A percentile compares a stretch with the other conserved stretches of the same genome.
Evolutionary conservation across 2,113 vertebrate genomes (phyloP).

Genomic region (Dermatemys mawii): DNA sequence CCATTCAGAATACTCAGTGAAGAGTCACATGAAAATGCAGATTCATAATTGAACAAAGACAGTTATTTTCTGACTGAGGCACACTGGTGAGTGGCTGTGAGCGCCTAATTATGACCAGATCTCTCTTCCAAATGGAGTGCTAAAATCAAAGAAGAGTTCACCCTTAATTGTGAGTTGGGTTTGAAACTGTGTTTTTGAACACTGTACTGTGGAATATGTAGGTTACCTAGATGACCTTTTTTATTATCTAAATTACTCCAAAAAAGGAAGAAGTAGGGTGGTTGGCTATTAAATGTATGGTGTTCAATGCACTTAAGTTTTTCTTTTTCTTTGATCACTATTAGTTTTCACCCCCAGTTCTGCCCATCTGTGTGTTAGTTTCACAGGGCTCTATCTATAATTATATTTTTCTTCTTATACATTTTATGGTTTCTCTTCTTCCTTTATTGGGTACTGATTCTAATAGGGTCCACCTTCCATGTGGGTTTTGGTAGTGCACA

Average conservation of each 20-base stretch:
- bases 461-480: not conserved
- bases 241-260: not conserved
- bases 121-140: constrained; percentile 61
- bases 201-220: not conserved
- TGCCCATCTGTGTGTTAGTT: not conserved
- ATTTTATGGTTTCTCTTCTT: not conserved
- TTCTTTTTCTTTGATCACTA: not conserved
- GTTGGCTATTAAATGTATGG: fast-evolving
- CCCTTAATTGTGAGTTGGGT: constrained; percentile 58
- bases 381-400: not conserved
- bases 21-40: constrained; percentile 65
- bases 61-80: constrained; percentile 61
- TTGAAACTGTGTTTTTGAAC: constrained; percentile 38
- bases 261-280: fast-evolving
- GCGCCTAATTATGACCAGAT: constrained; percentile 57
- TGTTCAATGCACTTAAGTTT: not conserved
- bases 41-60: constrained; percentile 73
- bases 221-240: not conserved
- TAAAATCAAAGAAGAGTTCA: constrained; percentile 46
- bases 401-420: not conserved
- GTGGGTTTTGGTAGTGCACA: not conserved
- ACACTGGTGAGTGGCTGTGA: constrained; percentile 49
- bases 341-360: not conserved
- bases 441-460: not conserved
- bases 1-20: constrained; percentile 72